These are phyloP conservation scores for Bucco capensis DNA, from an alignment of 2,113 vertebrate genomes.

Conservation along the genomic window DNA sequence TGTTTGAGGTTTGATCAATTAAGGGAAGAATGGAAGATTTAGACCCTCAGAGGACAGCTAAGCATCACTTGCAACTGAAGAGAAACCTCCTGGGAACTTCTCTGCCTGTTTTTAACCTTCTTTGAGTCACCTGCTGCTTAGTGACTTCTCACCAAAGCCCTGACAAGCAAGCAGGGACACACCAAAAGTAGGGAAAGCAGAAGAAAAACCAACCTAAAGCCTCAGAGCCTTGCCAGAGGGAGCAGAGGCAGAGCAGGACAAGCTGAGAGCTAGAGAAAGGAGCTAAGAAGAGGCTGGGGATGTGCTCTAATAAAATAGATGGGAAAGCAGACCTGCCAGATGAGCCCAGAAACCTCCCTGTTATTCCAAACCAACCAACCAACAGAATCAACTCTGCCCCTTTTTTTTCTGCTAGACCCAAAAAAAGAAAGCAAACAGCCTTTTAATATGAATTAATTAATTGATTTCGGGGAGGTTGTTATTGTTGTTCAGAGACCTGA, in stretches of 20 bases:
- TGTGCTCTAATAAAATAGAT: neutral
- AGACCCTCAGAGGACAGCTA: neutral
- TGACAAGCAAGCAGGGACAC: neutral
- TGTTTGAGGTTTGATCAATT: neutral
- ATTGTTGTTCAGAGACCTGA: neutral
- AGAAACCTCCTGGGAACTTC: neutral
- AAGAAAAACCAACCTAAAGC: neutral
- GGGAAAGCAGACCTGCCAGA: neutral
- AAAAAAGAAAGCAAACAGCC: neutral
- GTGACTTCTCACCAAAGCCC: neutral
- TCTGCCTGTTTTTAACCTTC: neutral
- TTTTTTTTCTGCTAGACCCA: neutral
- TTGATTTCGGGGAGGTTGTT: too few species aligned
- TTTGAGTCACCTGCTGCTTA: neutral
- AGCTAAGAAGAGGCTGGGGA: neutral
- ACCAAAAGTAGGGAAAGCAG: neutral
- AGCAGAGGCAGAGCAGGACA: neutral
- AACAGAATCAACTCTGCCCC: neutral
- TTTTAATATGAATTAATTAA: too few species aligned
- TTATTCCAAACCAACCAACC: neutral
- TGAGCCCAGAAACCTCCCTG: neutral
- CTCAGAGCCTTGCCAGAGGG: neutral
- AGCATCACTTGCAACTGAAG: fast-evolving
- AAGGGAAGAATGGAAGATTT: neutral
- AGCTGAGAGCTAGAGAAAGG: neutral